Base-by-base conservation (phyloP, 2,888 invertebrate genomes). In the Cyrtodaria siliqua region DNA sequence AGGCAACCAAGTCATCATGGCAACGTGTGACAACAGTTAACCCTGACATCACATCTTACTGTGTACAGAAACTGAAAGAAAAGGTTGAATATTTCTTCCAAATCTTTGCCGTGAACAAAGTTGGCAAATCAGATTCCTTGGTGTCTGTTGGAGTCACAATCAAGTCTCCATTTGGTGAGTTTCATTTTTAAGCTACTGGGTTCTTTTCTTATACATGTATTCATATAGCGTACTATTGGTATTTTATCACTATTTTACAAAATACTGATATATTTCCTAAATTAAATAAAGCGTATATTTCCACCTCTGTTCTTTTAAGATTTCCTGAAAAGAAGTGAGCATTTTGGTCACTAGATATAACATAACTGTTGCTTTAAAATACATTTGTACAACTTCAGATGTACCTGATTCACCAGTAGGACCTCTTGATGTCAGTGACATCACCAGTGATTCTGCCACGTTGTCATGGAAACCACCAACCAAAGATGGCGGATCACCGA, bases 11-110 rank as follows among this genome's bases (percentile, higher is more conserved):
- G 56, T 82, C 86, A 24, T 96, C 98, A 75, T 91, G 90, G 90
- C 94, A 98, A 91, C 95, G 97, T 69, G 97, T 98, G 80, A 96
- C 97, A 92, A 97, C 97, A 89, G 97, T 98, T 96, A 97, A 97
- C 92, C 79, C 90, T 16, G 84, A 85, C 61, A 84, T 89, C 61
- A 88, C 88, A 52, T 82, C 85, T 6, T 91, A 87, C 86, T 79
- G 83, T 44, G 91, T 88, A 2, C 89, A 88, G 57, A 88, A 92
- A 57, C 87, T 93, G 55, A 85, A 85, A 47, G 87, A 87, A 33
- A 85, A 84, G 24, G 84, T 98, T 52, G 92, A 91, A 55, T 93
- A 92, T 79, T 84, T 89, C 75, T 91, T 92, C 88, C 79, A 91
- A 53, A 90, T 93, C 27, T 85, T 87, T 47, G 92, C 93, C 47